These are phyloP conservation scores for Xiphydria camelus DNA, from an alignment of 2,888 invertebrate genomes.

Conservation along the genomic window DNA sequence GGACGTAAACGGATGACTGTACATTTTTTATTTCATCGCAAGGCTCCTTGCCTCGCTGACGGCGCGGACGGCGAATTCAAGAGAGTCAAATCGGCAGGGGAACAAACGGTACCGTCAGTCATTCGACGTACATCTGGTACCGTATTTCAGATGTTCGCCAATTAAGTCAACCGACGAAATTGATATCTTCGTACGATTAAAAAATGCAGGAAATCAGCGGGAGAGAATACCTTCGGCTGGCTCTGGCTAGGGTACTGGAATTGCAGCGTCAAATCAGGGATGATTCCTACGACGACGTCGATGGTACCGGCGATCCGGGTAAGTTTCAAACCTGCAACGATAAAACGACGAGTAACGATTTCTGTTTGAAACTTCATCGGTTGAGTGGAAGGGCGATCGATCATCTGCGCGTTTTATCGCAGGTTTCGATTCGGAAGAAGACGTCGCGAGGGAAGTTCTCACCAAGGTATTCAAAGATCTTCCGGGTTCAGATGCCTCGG, in stretches of 20 bases:
- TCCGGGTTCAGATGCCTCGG: constrained; percentile 41
- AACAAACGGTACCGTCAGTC: constrained; percentile 29
- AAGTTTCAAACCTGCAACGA: no score
- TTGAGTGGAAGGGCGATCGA: no score
- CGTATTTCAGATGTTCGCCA: no score
- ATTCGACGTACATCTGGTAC: no score
- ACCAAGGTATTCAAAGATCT: constrained; percentile 48
- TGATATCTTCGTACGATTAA: no score
- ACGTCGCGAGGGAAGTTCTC: constrained; percentile 46
- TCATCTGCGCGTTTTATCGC: no score
- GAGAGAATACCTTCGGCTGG: constrained; percentile 48
- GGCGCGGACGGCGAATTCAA: constrained; percentile 29
- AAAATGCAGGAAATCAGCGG: constrained; percentile 36
- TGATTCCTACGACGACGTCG: constrained; percentile 34
- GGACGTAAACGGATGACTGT: constrained; percentile 1
- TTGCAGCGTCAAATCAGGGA: constrained; percentile 48
- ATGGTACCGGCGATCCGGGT: constrained; percentile 42
- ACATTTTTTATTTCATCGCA: constrained; percentile 3
- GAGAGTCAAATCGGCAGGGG: constrained; percentile 24
- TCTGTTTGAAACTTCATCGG: no score
- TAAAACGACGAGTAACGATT: no score
- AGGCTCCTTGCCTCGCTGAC: constrained; percentile 44
- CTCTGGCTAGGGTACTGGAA: constrained; percentile 44
- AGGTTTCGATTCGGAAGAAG: constrained; percentile 46
- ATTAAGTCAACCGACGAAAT: no score